Conservation (phyloP, 2,888 invertebrate species). For the Volucella bombylans region DNA sequence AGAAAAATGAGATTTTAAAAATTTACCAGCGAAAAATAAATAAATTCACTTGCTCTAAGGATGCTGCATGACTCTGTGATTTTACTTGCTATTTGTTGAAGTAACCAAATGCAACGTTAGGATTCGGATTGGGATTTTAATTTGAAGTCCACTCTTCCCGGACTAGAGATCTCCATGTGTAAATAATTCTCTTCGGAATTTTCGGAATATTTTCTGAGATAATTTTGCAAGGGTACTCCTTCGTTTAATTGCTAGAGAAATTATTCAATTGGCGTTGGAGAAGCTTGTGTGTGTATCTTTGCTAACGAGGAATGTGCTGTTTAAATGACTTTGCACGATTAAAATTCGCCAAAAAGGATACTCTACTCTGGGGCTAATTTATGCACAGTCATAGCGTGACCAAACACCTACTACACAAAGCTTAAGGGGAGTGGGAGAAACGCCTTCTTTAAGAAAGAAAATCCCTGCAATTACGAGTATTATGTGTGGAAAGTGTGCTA, state of each 20-base stretch:
- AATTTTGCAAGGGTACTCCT: neutral
- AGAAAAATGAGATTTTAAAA: too few species aligned
- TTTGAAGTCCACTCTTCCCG: neutral
- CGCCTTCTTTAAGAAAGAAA: too few species aligned
- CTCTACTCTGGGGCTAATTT: slow-evolving; percentile 3
- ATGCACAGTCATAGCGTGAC: slow-evolving; percentile 10
- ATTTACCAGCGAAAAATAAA: too few species aligned
- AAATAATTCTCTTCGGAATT: neutral
- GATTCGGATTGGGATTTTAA: slow-evolving; percentile 1
- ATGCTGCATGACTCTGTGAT: neutral
- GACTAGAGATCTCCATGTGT: neutral
- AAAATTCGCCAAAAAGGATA: neutral
- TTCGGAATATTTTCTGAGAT: neutral
- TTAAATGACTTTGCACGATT: slow-evolving; percentile 5
- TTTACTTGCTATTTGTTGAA: slow-evolving; percentile 4
- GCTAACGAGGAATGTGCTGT: neutral
- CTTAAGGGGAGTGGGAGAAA: too few species aligned
- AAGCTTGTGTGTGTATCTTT: neutral
- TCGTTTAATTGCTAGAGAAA: slow-evolving; percentile 4
- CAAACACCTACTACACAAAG: neutral
- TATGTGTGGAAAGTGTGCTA: too few species aligned
- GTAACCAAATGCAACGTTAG: neutral
- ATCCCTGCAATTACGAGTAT: too few species aligned
- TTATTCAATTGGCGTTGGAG: neutral
- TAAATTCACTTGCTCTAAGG: too few species aligned